These are phyloP conservation scores for Semnornis frantzii DNA, from an alignment of 2,113 vertebrate species.

Conservation along the genomic window DNA sequence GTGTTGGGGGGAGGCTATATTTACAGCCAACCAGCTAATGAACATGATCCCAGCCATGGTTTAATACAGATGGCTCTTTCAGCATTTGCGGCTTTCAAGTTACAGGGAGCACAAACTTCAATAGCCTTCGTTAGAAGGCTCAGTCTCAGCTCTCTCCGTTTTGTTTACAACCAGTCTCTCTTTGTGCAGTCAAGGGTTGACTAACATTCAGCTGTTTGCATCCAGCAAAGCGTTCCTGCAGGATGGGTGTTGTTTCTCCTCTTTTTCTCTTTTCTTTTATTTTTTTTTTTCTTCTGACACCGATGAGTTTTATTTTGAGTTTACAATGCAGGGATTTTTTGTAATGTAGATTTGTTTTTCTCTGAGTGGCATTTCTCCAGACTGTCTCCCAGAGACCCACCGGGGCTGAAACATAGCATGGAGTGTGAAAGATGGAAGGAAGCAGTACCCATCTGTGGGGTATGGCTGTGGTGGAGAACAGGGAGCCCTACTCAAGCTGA, in stretches of 20 bases:
- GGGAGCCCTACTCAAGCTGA: background rate
- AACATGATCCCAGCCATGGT: slow-evolving; percentile 60
- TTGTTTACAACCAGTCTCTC: slow-evolving; percentile 55
- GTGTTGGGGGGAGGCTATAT: slow-evolving; percentile 61
- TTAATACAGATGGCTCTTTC: slow-evolving; percentile 64
- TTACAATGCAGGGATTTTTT: background rate
- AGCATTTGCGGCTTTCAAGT: slow-evolving; percentile 69
- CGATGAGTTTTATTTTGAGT: slow-evolving; percentile 10
- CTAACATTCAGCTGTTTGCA: slow-evolving; percentile 47
- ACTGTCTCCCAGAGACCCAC: background rate
- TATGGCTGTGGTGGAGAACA: background rate
- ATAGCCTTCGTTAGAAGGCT: slow-evolving; percentile 65
- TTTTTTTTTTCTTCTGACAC: background rate
- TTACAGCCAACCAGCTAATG: slow-evolving; percentile 75
- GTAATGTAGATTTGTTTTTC: background rate
- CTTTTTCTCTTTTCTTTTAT: background rate
- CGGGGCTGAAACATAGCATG: background rate
- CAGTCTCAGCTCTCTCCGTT: slow-evolving; percentile 48
- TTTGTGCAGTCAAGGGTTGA: slow-evolving; percentile 63
- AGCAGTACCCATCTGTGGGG: accelerated
- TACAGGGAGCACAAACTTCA: slow-evolving; percentile 71
- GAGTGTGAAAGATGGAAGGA: background rate
- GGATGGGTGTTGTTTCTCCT: background rate
- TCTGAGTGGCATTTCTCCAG: background rate
- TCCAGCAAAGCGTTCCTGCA: background rate